Conservation (phyloP, 2,888 invertebrate species). For the Ferdinandea cuprea region DNA sequence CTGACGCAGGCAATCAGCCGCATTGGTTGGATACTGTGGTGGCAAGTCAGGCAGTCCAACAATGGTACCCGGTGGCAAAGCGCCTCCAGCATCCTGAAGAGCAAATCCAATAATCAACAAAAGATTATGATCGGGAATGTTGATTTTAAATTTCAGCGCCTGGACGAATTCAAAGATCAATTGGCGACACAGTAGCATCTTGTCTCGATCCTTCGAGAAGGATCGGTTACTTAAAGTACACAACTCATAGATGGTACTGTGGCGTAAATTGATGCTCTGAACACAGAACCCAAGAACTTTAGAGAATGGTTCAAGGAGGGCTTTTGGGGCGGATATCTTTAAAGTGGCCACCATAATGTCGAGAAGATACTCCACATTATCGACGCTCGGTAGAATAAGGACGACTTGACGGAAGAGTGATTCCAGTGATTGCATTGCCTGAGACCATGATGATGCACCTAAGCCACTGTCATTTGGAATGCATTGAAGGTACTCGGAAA, state of each 20-base stretch:
- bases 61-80: conserved; percentile 90
- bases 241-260: conserved; percentile 91
- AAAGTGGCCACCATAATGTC: conserved; percentile 91
- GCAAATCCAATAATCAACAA: conserved; percentile 94
- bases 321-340: conserved; percentile 89
- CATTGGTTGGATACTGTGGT: conserved; percentile 88
- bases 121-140: conserved; percentile 97
- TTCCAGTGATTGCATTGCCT: conserved; percentile 93
- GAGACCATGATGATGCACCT: conserved; percentile 89
- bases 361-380: conserved; percentile 88
- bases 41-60: conserved; percentile 84
- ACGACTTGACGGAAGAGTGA: conserved; percentile 91
- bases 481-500: conserved; percentile 96
- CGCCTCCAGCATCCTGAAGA: conserved; percentile 96
- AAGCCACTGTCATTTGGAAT: conserved; percentile 91
- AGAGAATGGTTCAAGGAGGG: conserved; percentile 96
- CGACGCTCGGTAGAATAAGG: conserved; percentile 87
- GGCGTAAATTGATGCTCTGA: conserved; percentile 92
- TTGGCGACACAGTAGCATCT: conserved; percentile 94
- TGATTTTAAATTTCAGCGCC: conserved; percentile 96
- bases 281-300: conserved; percentile 97
- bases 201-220: conserved; percentile 96
- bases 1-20: conserved; percentile 96
- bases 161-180: conserved; percentile 97
- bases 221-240: conserved; percentile 95